Base-by-base conservation (phyloP, 1,140 invertebrate genomes). In the Polypedilum vanderplanki region DNA sequence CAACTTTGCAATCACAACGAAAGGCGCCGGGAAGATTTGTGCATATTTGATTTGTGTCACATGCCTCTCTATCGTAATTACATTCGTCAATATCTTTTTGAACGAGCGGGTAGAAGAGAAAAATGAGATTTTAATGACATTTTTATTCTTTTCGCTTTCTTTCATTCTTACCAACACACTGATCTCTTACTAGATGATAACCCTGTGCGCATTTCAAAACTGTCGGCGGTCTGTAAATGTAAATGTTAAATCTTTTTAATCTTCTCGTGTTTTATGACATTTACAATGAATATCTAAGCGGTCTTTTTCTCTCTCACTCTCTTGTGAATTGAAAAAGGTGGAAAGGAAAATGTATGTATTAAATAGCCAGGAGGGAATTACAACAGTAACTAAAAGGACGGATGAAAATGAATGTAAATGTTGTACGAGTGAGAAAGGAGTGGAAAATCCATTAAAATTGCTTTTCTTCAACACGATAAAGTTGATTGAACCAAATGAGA, bases 11-110 rank as follows among this genome's bases (percentile, higher is more conserved):
- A 3, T 87, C 84, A 79, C 94, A 97, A 3, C 86, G 86, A 78
- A 94, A 95, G 70, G 88, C 89, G 0, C 94, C 94, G 22, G 87
- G 85, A 0, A 86, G 88, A 79, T 96, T 96, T n/a, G 87, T 81
- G 81, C 94, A 97, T 0, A 87, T 86, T 77, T 87, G 89, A 75
- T 87, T 86, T 76, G 87, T 88, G 78, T 90, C 87, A 65, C 89
- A 90, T 10, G 87, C 80, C 74, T 89, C 86, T 40, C 87, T 85
- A 40, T 87, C 84, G 77, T 84, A 83, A 0, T 78, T 73, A 79
- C 93, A 96, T 80, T 96, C 93, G 79, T 96, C 88, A 9, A 93
- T 86, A 81, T 95, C 90, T 85, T n/a, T 46, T 40, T 65, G 79
- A 10, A 75, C 78, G 75, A 74, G 80, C 78, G 24, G 24, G 24